Evolutionary conservation across 1,140 invertebrate genomes (phyloP).

Genomic region (Drosophila tropicalis): DNA sequence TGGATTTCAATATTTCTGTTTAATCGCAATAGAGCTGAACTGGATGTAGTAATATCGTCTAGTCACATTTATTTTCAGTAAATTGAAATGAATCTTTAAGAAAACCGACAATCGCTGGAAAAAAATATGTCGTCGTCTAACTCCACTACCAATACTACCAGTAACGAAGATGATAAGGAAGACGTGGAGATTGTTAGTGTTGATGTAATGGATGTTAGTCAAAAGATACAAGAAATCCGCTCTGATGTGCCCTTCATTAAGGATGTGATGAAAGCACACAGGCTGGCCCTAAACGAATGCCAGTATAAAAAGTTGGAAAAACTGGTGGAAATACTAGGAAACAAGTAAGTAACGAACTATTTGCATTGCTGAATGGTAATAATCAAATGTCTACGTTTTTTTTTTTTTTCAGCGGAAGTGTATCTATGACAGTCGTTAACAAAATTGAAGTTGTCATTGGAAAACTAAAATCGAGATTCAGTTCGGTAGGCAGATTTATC

Average conservation of each 20-base stretch:
- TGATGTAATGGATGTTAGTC: neutral
- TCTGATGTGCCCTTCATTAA: conserved; percentile 42
- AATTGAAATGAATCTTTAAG: neutral
- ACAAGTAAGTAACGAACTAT: conserved; percentile 40
- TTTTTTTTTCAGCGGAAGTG: neutral
- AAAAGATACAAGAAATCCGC: conserved; percentile 27
- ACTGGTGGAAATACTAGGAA: conserved; percentile 32
- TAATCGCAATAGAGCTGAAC: too few relatives aligned
- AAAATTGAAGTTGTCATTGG: conserved; percentile 49
- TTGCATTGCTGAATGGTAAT: neutral
- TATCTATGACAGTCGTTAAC: conserved; percentile 12
- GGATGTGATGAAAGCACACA: conserved; percentile 22
- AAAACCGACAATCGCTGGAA: neutral
- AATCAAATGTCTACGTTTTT: too few relatives aligned
- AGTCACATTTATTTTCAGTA: neutral
- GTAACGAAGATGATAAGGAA: conserved; percentile 28
- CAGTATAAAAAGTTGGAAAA: conserved; percentile 34
- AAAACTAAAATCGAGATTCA: conserved; percentile 48
- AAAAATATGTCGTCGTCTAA: neutral
- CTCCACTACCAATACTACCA: neutral
- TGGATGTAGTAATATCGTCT: neutral
- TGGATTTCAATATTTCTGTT: too few relatives aligned
- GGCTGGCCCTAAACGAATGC: conserved; percentile 13
- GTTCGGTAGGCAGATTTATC: conserved; percentile 31
- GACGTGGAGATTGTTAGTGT: neutral